phyloP scores from a whole-genome alignment of 2,113 vertebrate genomes.

The Ptyas mucosa region DNA sequence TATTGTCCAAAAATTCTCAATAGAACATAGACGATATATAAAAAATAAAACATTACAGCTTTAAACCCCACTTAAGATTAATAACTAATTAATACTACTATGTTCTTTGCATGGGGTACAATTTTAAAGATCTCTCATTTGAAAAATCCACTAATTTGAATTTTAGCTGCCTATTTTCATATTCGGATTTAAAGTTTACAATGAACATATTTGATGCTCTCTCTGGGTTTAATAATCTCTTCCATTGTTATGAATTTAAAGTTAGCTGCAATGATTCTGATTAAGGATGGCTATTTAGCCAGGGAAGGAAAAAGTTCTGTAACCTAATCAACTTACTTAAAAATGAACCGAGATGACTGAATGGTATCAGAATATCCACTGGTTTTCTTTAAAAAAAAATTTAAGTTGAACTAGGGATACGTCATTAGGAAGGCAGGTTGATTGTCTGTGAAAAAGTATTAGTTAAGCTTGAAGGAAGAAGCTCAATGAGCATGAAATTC shows the following conservation, averaged over 20 bases:
- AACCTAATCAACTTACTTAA: conserved; percentile 11
- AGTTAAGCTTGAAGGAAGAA: conserved; percentile 44
- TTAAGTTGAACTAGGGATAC: conserved; percentile 28
- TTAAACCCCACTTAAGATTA: neutral
- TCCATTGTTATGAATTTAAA: neutral
- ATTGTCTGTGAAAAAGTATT: conserved; percentile 38
- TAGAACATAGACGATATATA: neutral
- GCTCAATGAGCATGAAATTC: conserved; percentile 39
- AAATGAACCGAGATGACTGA: conserved; percentile 16
- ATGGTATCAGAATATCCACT: neutral
- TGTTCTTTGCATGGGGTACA: neutral
- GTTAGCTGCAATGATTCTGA: neutral
- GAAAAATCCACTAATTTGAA: neutral
- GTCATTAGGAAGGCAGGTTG: conserved; percentile 34
- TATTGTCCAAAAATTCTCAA: neutral
- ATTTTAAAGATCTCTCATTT: neutral
- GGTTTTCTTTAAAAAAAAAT: conserved; percentile 18
- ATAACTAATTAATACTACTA: neutral
- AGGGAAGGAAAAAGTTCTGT: neutral
- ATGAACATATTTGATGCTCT: neutral
- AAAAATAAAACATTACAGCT: neutral
- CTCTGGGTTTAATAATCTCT: neutral
- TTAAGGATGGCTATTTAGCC: neutral
- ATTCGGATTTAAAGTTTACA: neutral
- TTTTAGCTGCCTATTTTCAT: neutral